These are phyloP conservation scores for Pristis pectinata DNA, from an alignment of 2,797 vertebrate species.

Conservation along the genomic window DNA sequence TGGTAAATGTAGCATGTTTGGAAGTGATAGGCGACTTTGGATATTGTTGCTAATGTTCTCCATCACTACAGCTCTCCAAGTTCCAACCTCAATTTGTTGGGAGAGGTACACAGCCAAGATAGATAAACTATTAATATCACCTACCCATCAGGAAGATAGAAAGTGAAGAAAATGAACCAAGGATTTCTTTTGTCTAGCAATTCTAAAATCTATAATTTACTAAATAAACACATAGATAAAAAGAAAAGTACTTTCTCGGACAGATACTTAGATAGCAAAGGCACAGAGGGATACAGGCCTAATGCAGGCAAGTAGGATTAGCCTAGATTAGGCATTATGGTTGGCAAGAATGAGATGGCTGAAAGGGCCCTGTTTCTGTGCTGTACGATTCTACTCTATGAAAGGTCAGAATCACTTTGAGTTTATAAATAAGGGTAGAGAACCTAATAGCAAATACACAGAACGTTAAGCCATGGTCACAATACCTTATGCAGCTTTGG, in stretches of 20 bases:
- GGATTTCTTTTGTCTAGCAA: too few relatives aligned
- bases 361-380: too few relatives aligned
- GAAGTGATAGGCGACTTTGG: background rate
- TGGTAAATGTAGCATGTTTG: background rate
- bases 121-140: background rate
- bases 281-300: too few relatives aligned
- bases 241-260: too few relatives aligned
- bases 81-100: background rate
- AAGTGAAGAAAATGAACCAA: background rate
- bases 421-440: background rate
- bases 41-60: background rate
- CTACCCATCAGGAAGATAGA: background rate
- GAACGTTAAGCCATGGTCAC: too few relatives aligned
- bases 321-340: too few relatives aligned
- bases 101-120: background rate
- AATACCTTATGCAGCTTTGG: background rate
- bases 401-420: background rate
- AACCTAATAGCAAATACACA: background rate
- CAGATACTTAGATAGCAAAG: too few relatives aligned
- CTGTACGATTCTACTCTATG: too few relatives aligned
- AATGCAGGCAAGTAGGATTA: too few relatives aligned
- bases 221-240: background rate
- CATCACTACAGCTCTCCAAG: background rate
- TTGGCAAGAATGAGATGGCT: too few relatives aligned
- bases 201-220: too few relatives aligned